phyloP scores from a whole-genome alignment of 2,113 vertebrate species.

The Origma solitaria region DNA sequence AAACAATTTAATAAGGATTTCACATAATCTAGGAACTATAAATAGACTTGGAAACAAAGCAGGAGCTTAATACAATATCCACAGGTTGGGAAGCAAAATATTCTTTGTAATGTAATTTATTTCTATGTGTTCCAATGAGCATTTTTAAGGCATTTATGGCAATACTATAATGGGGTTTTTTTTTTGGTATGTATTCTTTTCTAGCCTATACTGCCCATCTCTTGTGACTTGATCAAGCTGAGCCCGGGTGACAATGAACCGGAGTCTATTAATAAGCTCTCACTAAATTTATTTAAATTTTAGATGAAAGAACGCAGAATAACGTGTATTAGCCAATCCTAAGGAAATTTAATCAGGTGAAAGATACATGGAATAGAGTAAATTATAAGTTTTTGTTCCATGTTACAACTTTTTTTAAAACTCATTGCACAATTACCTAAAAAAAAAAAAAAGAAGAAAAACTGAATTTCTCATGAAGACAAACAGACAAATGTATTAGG shows the following conservation, averaged over 20 bases:
- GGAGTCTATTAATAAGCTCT: not conserved
- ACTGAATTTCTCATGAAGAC: not conserved
- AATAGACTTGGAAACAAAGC: constrained; percentile 14
- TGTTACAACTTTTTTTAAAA: not conserved
- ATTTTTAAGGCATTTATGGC: not conserved
- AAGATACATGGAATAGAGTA: not conserved
- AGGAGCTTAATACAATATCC: not conserved
- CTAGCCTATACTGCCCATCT: not conserved
- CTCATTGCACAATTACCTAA: not conserved
- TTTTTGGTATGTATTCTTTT: not conserved
- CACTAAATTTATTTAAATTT: not conserved
- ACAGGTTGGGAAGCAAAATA: not conserved
- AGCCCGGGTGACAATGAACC: not conserved
- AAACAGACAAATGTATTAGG: not conserved
- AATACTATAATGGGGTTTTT: not conserved
- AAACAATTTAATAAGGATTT: constrained; percentile 34
- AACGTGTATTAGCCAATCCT: not conserved
- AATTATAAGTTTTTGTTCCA: not conserved
- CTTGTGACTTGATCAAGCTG: not conserved
- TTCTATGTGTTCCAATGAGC: not conserved
- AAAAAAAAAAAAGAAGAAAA: not conserved
- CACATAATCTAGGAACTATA: constrained; percentile 20
- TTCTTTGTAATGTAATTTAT: not conserved
- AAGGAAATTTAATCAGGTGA: not conserved
- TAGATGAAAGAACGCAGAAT: not conserved